phyloP scores from a whole-genome alignment of 2,888 invertebrate genomes.

The Zele albiditarsus region DNA sequence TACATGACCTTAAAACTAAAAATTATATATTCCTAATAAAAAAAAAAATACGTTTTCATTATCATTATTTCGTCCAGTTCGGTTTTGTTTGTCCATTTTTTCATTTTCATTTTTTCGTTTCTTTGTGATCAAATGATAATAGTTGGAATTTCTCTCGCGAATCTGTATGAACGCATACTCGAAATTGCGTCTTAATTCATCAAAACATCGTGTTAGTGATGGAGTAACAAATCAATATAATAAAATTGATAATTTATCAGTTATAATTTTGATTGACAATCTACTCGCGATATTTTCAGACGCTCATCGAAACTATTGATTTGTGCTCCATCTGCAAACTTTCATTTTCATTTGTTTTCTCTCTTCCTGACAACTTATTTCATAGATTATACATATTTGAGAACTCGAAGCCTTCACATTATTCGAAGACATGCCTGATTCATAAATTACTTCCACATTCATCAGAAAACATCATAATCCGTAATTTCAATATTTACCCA shows the following conservation, averaged over 20 bases:
- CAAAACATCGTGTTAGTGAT: not conserved
- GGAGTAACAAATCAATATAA: no score
- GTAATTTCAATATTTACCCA: no score
- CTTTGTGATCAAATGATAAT: constrained; percentile 57
- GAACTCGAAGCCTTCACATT: not conserved
- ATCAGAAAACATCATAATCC: not conserved
- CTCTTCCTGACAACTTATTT: not conserved
- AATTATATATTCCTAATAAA: constrained; percentile 65
- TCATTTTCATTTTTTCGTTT: constrained; percentile 11
- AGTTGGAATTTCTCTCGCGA: constrained; percentile 59
- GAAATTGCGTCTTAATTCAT: not conserved
- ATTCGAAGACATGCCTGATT: not conserved
- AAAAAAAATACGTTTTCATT: constrained; percentile 64
- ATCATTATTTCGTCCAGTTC: constrained; percentile 53
- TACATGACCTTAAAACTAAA: constrained; percentile 72
- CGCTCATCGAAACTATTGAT: not conserved
- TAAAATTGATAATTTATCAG: constrained; percentile 2
- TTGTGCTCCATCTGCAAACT: not conserved
- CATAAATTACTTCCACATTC: not conserved
- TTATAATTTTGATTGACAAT: not conserved
- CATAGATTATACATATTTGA: constrained; percentile 7
- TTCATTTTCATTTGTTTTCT: not conserved
- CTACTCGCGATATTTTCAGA: not conserved
- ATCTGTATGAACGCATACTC: constrained; percentile 39
- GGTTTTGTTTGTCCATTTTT: constrained; percentile 30